Base-by-base conservation (phyloP, 1,140 invertebrate genomes). In the Sinella curviseta region DNA sequence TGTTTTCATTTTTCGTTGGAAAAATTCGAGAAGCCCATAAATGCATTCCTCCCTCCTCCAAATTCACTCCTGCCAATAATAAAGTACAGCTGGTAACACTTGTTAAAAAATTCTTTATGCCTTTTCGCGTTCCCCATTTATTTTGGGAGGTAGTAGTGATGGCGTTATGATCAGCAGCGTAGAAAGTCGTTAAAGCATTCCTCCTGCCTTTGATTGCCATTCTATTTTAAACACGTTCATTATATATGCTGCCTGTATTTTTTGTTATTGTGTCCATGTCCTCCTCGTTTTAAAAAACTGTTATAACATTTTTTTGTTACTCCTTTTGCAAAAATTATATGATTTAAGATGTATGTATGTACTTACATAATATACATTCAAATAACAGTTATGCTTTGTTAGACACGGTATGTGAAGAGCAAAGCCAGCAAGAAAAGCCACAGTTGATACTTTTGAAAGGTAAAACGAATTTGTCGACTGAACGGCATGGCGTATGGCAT, bases 11-110 rank as follows among this genome's bases (percentile, higher is more conserved):
- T 17, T 48, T 48, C n/a, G n/a, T n/a, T n/a, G n/a, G n/a, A n/a
- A n/a, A n/a, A n/a, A n/a, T n/a, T n/a, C n/a, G n/a, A n/a, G n/a
- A n/a, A n/a, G n/a, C n/a, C n/a, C n/a, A n/a, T n/a, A n/a, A n/a
- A n/a, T n/a, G n/a, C n/a, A 12, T 12, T 26, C 24, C 24, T 14
- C 24, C 3, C 57, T 60, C 57, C 14, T 60, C 8, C 24, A 16
- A 8, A 12, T 60, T 14, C 8, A 60, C 57, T n/a, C 57, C 4
- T 60, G 39, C 39, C 39, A 48, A 16, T 26, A 65, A 65, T 65
- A 65, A 65, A 65, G 24, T 33, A 33, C 65, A 70, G 65, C 65
- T 70, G 65, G 65, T 30, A 70, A 70, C 65, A 70, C 65, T 70
- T 33, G 31, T 33, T 70, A 60, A 17, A 12, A 60, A 12, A 60